Evolutionary conservation across 64 coral and sea anemone species (phyloP).

Genomic region (Trachythela sp.): DNA sequence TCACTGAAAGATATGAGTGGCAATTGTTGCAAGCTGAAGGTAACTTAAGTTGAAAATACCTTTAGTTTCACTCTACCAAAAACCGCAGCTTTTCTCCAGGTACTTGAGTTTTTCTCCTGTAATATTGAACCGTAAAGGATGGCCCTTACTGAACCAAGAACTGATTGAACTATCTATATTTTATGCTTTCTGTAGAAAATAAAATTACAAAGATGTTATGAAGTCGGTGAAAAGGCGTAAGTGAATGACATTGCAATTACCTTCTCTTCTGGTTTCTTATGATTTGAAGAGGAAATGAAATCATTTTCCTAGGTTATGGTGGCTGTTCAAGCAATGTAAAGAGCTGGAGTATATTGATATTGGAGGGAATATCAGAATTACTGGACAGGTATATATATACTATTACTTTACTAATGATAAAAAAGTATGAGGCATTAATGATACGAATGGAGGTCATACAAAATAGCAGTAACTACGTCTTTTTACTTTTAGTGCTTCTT

Average conservation of each 20-base stretch:
- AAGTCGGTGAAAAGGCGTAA: conserved; percentile 85
- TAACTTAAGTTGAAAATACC: not conserved
- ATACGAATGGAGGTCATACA: not conserved
- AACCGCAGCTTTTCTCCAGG: too few species aligned
- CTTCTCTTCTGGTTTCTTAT: too few species aligned
- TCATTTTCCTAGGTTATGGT: conserved; percentile 65
- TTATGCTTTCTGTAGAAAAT: conserved; percentile 48
- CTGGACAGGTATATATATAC: conserved; percentile 55
- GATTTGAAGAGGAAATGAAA: not conserved
- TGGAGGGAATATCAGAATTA: conserved; percentile 67
- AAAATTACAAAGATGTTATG: conserved; percentile 56
- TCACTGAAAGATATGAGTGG: conserved; percentile 70
- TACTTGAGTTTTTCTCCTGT: too few species aligned
- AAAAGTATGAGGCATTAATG: not conserved
- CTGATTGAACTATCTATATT: too few species aligned
- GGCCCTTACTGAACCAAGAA: not conserved
- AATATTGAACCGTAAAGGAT: too few species aligned
- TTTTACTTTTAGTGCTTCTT: conserved; percentile 70
- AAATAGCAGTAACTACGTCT: too few species aligned
- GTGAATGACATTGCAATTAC: not conserved
- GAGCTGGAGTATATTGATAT: conserved; percentile 70
- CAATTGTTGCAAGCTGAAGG: conserved; percentile 68
- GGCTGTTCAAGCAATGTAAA: conserved; percentile 86
- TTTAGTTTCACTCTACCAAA: not conserved
- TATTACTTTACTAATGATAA: not conserved